These are phyloP conservation scores for Erythrocercus mccallii DNA, from an alignment of 2,113 vertebrate genomes.

Conservation along the genomic window DNA sequence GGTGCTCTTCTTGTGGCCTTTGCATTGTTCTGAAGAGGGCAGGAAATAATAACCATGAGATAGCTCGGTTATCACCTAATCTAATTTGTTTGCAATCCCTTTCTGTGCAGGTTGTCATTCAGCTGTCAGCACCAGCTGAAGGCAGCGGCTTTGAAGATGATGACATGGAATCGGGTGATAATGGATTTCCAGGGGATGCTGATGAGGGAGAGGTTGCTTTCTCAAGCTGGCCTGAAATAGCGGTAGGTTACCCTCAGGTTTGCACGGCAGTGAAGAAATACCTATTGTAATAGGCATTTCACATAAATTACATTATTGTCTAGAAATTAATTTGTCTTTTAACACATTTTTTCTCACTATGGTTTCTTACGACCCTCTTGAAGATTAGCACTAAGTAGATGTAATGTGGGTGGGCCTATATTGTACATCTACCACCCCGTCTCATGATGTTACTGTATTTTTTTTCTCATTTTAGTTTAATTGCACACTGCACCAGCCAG, in stretches of 20 bases:
- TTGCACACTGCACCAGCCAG: slow-evolving; percentile 78
- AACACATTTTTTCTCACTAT: neutral
- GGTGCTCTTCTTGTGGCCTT: neutral
- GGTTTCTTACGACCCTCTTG: neutral
- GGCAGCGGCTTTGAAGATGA: slow-evolving; percentile 84
- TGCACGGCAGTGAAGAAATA: neutral
- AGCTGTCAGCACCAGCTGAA: slow-evolving; percentile 74
- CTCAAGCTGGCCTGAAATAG: slow-evolving; percentile 66
- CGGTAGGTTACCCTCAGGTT: slow-evolving; percentile 50
- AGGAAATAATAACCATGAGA: neutral
- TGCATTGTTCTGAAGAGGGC: neutral
- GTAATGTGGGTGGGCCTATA: accelerated
- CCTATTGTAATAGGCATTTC: neutral
- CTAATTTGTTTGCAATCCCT: slow-evolving; percentile 6
- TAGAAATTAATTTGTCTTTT: neutral
- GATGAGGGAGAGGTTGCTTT: slow-evolving; percentile 69
- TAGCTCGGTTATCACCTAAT: neutral
- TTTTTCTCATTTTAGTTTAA: slow-evolving; percentile 81
- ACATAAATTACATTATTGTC: neutral
- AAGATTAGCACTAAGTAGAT: neutral
- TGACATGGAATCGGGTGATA: slow-evolving; percentile 83
- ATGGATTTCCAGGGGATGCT: slow-evolving; percentile 75
- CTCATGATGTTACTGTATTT: neutral
- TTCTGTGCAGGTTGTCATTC: slow-evolving; percentile 84
- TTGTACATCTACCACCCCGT: neutral